Base-by-base conservation (phyloP, 2,888 invertebrate genomes). In the Didymodactylos carnosus region DNA sequence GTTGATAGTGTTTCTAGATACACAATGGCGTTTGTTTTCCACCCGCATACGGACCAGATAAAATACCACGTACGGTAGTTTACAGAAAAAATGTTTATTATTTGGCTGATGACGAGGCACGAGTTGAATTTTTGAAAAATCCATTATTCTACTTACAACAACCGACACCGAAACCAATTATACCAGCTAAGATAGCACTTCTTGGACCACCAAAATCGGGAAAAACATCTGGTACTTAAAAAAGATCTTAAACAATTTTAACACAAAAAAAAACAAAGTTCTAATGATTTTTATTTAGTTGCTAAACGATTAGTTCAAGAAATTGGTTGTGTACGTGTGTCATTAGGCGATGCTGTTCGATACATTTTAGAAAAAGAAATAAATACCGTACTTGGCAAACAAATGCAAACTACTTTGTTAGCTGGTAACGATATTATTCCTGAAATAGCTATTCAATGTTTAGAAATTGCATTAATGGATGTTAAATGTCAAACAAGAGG, bases 191-290 rank as follows among this genome's bases (percentile, higher is more conserved):
- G 39, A 77, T 83, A 72, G 80, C 82, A n/a, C 80, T 83, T 41
- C 76, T 82, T 72, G 83, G 83, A 11, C 83, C 83, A 69, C 83
- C 83, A 23, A 84, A 83, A 75, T 80, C 81, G 39, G 83, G 83
- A 29, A 84, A 84, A 80, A 83, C 83, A 10, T 78, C 82, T 72
- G 78, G 83, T 83, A 77, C 35, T 29, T 62, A 11, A n/a, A 8
- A 6, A n/a, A n/a, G 19, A n/a, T n/a, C n/a, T 46, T 5, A 46
- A 79, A 81, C 79, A 3, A 23, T 39, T 35, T 10, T 35, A 27
- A 10, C 16, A 41, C 25, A 27, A 23, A 16, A 16, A 43, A 29
- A 62, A 39, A 13, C 19, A 25, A 27, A 6, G 2, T 76, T 69
- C 13, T 41, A n/a, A n/a, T n/a, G n/a, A n/a, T 39, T 62, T 77